phyloP scores from a whole-genome alignment of 1,140 invertebrate species.

The Lerema accius region DNA sequence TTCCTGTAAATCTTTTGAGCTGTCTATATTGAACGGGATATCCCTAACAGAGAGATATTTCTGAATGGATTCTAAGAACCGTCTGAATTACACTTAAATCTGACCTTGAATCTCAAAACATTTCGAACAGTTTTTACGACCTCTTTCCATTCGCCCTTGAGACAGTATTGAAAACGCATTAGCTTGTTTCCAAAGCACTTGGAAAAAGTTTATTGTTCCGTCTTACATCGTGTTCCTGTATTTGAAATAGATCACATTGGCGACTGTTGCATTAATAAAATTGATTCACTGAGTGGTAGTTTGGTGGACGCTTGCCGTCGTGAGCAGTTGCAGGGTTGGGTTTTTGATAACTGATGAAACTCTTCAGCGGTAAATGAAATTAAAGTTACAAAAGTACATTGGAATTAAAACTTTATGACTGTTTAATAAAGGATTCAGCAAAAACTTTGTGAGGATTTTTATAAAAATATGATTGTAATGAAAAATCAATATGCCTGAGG shows the following conservation, averaged over 20 bases:
- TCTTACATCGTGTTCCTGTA: conserved; percentile 12
- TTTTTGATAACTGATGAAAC: no score
- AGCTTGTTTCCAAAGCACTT: conserved; percentile 14
- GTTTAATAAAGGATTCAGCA: no score
- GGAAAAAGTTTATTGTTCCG: conserved; percentile 21
- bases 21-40: background rate
- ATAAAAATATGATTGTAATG: no score
- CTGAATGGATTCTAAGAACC: background rate
- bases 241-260: conserved; percentile 14
- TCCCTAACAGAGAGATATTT: background rate
- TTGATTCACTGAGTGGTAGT: background rate
- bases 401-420: no score
- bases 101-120: background rate
- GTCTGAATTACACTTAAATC: background rate
- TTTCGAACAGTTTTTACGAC: background rate
- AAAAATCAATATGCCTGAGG: no score
- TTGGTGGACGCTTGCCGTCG: background rate
- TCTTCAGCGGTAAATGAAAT: no score
- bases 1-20: background rate
- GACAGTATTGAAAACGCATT: conserved; percentile 25
- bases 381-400: no score
- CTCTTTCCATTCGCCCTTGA: conserved; percentile 13
- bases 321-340: conserved; percentile 1
- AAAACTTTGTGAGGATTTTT: no score
- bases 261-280: conserved; percentile 14